These are phyloP conservation scores for Pimephales promelas DNA, from an alignment of 2,113 vertebrate genomes.

Conservation along the genomic window DNA sequence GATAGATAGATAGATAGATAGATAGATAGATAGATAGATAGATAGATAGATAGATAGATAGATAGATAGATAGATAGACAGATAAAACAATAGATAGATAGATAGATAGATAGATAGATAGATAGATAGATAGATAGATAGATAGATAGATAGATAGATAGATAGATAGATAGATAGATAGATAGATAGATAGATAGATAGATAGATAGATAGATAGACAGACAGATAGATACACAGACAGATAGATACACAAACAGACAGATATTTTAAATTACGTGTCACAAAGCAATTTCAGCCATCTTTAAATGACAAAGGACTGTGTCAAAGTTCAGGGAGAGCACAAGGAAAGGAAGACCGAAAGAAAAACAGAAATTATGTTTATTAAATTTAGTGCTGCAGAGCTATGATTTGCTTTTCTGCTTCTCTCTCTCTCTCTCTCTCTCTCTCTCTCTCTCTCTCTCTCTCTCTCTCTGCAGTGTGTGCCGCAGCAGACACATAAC, in stretches of 20 bases:
- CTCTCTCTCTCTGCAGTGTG: constrained; percentile 62
- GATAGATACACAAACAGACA: no score
- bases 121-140: neutral
- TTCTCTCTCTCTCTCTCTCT: constrained; percentile 40
- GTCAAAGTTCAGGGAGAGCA: constrained; percentile 4
- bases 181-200: neutral
- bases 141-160: neutral
- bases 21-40: neutral
- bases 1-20: neutral
- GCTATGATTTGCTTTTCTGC: constrained; percentile 33
- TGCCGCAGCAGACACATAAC: constrained; percentile 69
- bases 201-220: accelerated
- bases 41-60: no score
- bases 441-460: constrained; percentile 33
- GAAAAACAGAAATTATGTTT: constrained; percentile 25
- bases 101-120: neutral
- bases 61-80: neutral
- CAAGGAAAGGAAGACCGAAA: constrained; percentile 2
- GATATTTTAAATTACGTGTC: neutral
- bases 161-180: neutral
- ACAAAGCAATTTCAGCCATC: constrained; percentile 8
- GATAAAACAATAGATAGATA: neutral
- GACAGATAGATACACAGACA: neutral
- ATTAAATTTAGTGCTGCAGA: constrained; percentile 26
- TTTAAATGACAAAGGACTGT: constrained; percentile 10